Evolutionary conservation across 2,888 invertebrate genomes (phyloP).

Genomic region (Phortica magna): DNA sequence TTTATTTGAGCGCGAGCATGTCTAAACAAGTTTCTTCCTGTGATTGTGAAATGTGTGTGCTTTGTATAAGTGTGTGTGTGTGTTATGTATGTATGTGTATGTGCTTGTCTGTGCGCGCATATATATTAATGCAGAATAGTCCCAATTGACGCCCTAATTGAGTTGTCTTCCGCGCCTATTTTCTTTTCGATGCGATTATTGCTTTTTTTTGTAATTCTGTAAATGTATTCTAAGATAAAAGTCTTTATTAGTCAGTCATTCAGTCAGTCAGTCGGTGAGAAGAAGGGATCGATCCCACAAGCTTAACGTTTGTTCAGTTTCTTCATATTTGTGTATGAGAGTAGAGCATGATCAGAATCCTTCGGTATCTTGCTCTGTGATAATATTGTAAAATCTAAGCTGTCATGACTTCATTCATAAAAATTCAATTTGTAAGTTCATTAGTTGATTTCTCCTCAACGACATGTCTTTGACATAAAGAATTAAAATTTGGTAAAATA

Average conservation of each 20-base stretch:
- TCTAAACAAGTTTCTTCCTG: background rate
- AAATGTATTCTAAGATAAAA: too few species aligned
- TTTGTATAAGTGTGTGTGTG: background rate
- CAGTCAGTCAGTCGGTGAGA: too few species aligned
- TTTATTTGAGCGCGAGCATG: background rate
- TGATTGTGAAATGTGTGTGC: background rate
- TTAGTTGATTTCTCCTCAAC: background rate
- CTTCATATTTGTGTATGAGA: too few species aligned
- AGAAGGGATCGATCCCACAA: too few species aligned
- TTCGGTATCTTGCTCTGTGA: background rate
- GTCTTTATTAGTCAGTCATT: too few species aligned
- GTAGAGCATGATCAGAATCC: too few species aligned
- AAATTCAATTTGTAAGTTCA: background rate
- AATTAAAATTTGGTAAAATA: too few species aligned
- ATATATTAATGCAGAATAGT: background rate
- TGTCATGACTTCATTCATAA: background rate
- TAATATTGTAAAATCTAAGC: background rate
- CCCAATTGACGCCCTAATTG: constrained; percentile 11
- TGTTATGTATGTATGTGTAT: constrained; percentile 1
- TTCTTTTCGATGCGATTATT: background rate
- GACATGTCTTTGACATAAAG: background rate
- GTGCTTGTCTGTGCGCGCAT: background rate
- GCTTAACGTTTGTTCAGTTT: too few species aligned
- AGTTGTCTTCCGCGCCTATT: constrained; percentile 1
- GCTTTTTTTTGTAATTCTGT: too few species aligned